phyloP scores from a whole-genome alignment of 2,113 vertebrate species.

The Neopipo cinnamomea region DNA sequence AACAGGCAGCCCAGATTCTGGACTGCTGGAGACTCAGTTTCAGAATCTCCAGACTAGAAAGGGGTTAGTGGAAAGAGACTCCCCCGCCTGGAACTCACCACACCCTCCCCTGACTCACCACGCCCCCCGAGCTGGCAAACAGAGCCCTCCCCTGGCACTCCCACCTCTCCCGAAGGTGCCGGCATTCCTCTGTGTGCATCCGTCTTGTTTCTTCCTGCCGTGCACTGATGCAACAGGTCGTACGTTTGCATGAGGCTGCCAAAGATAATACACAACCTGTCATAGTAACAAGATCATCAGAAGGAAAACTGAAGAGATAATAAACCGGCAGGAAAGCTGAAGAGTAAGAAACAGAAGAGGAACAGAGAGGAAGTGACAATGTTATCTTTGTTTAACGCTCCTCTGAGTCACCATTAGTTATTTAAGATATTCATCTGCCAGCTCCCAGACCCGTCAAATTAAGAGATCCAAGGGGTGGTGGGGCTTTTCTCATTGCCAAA shows the following conservation, averaged over 20 bases:
- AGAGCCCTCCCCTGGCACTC: neutral
- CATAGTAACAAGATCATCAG: slow-evolving; percentile 32
- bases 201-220: neutral
- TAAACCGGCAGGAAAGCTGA: slow-evolving; percentile 14
- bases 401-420: slow-evolving; percentile 59
- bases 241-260: neutral
- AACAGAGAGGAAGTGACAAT: slow-evolving; percentile 39
- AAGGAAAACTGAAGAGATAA: slow-evolving; percentile 26
- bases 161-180: rapidly evolving
- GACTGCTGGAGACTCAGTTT: neutral
- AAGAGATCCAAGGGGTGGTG: neutral
- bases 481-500: neutral
- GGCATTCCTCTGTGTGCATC: neutral
- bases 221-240: neutral
- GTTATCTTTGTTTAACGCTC: slow-evolving; percentile 53
- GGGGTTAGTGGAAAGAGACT: neutral
- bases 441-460: slow-evolving; percentile 26
- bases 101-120: neutral
- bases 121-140: neutral
- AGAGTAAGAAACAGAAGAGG: slow-evolving; percentile 17
- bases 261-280: slow-evolving; percentile 29
- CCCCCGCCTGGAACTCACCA: neutral
- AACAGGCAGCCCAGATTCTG: neutral
- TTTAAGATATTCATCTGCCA: slow-evolving; percentile 41
- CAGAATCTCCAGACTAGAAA: neutral